Conservation (phyloP, 2,113 vertebrate genomes). For the Xyrauchen texanus region DNA sequence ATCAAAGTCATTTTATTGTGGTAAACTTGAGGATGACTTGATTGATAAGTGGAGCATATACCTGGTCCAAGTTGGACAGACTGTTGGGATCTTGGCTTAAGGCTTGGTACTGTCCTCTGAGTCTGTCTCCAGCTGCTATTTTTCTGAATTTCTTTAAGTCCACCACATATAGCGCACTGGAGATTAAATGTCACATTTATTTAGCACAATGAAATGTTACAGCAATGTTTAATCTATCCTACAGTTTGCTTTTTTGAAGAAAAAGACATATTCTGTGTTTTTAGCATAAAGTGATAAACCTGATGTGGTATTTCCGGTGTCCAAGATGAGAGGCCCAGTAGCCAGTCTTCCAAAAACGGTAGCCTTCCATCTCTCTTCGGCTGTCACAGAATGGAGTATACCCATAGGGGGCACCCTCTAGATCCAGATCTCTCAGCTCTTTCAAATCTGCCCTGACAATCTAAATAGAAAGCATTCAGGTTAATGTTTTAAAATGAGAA, state of each 20-base stretch:
- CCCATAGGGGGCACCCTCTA: conserved; percentile 92
- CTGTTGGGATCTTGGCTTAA: conserved; percentile 96
- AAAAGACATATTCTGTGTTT: no score
- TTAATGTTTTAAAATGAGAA: background rate
- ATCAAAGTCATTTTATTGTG: background rate
- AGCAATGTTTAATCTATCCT: no score
- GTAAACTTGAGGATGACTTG: background rate
- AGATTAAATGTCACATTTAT: conserved; percentile 21
- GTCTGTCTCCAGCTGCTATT: conserved; percentile 91
- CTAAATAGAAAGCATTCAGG: conserved; percentile 65
- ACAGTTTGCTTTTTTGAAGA: no score
- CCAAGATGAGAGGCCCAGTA: conserved; percentile 95
- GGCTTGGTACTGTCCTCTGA: conserved; percentile 93
- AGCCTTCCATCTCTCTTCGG: conserved; percentile 93
- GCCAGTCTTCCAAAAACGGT: conserved; percentile 95
- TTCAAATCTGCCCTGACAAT: conserved; percentile 93
- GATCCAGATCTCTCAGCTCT: conserved; percentile 85
- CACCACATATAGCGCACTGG: conserved; percentile 93
- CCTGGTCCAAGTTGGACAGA: conserved; percentile 96
- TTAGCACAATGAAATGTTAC: background rate
- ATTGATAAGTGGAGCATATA: conserved; percentile 47
- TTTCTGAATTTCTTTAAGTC: conserved; percentile 94
- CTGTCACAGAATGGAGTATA: conserved; percentile 97
- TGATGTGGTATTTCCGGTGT: conserved; percentile 93
- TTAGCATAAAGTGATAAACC: conserved; percentile 67